Percentiles rank a stretch among this genome's conserved stretches.
These are phyloP conservation scores for Scolanthus callimorphus DNA, from an alignment of 92 coral and sea anemone species.

Conservation along the genomic window DNA sequence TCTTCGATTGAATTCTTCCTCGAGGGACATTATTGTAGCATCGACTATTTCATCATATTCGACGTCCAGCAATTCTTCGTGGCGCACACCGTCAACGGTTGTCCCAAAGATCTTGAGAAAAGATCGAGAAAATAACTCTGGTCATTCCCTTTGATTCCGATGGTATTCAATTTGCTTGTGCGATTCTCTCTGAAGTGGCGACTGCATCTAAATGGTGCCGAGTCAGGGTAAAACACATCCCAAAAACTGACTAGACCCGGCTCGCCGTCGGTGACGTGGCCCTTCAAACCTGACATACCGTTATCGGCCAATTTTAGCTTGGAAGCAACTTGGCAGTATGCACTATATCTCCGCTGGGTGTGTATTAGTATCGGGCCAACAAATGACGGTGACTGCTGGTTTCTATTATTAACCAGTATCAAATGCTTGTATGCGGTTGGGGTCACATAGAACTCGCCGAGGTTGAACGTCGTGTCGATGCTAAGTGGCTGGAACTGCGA, in stretches of 20 bases:
- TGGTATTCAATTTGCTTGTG: slow-evolving; percentile 13
- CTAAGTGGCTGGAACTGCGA: slow-evolving; percentile 8
- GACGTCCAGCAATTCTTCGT: slow-evolving; percentile 52
- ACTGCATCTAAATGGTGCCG: too few relatives aligned
- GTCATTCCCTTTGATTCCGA: slow-evolving; percentile 50
- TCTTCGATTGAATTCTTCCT: slow-evolving; percentile 21
- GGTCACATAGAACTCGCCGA: slow-evolving; percentile 47
- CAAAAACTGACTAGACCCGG: too few relatives aligned
- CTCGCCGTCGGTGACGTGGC: slow-evolving; percentile 44
- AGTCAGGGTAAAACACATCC: too few relatives aligned
- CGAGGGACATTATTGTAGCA: slow-evolving; percentile 36
- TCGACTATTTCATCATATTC: slow-evolving; percentile 35
- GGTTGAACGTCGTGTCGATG: slow-evolving; percentile 59
- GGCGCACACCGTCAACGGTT: slow-evolving; percentile 30
- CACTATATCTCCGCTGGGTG: slow-evolving; percentile 38
- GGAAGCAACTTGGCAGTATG: slow-evolving; percentile 44
- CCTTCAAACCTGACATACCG: slow-evolving; percentile 39
- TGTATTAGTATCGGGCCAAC: slow-evolving; percentile 54
- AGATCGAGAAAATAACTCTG: slow-evolving; percentile 33
- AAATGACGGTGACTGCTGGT: slow-evolving; percentile 29
- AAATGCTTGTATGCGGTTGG: slow-evolving; percentile 53
- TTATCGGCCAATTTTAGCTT: slow-evolving; percentile 45
- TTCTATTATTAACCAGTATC: slow-evolving; percentile 25
- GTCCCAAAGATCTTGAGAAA: slow-evolving; percentile 46
- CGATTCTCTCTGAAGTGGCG: slow-evolving; percentile 44